Percentiles rank a stretch among this genome's conserved stretches.
These are phyloP conservation scores for Natrix natrix DNA, from an alignment of 2,797 vertebrate species.

Conservation along the genomic window DNA sequence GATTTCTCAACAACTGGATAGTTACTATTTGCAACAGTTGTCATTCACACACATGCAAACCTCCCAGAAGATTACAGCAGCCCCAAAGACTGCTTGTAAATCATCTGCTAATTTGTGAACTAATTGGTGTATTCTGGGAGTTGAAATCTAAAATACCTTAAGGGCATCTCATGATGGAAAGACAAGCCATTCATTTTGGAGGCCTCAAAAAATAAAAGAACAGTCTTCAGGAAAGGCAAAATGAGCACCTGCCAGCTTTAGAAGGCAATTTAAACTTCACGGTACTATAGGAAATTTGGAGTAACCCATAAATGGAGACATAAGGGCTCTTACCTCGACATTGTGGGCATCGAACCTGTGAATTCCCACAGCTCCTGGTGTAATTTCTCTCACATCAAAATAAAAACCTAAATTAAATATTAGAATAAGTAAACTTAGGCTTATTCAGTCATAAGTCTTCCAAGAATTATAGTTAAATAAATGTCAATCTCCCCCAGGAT, in stretches of 20 bases:
- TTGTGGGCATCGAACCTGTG: constrained; percentile 79
- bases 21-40: neutral
- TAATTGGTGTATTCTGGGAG: neutral
- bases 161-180: neutral
- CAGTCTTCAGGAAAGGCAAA: neutral
- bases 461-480: constrained; percentile 5
- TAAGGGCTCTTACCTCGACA: constrained; percentile 68
- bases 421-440: constrained; percentile 11
- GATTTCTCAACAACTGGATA: neutral
- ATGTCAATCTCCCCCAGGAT: neutral
- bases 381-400: constrained; percentile 93
- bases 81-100: neutral
- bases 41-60: neutral
- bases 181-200: neutral
- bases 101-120: neutral
- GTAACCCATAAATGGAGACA: neutral
- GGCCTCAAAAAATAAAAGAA: neutral
- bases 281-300: neutral
- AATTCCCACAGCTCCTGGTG: constrained; percentile 80
- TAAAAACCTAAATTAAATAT: constrained; percentile 83
- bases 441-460: neutral
- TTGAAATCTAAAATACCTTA: neutral
- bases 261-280: neutral
- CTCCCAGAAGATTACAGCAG: neutral
- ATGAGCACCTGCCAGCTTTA: neutral